phyloP scores from a whole-genome alignment of 2,888 invertebrate genomes.

The Panzeria rudis region DNA sequence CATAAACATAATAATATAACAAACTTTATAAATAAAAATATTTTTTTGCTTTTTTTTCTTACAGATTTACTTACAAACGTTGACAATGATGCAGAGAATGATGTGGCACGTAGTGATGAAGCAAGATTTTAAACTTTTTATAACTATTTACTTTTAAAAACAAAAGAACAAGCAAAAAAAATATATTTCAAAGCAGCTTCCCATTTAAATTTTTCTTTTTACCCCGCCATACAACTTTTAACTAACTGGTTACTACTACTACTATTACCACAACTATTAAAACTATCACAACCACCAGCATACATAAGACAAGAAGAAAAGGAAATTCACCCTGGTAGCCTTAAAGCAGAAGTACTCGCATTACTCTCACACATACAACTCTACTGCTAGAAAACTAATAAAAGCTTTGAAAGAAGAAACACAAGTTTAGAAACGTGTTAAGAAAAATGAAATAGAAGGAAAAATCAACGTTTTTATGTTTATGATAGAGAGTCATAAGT shows the following conservation, averaged over 20 bases:
- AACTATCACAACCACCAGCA: conserved; percentile 8
- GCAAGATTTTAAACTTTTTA: conserved; percentile 62
- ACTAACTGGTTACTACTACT: conserved; percentile 9
- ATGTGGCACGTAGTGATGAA: conserved; percentile 66
- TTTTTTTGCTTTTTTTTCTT: conserved; percentile 27
- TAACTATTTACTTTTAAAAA: conserved; percentile 58
- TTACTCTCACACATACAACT: conserved; percentile 6
- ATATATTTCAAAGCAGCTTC: conserved; percentile 20
- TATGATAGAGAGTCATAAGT: conserved; percentile 50
- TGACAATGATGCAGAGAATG: conserved; percentile 53
- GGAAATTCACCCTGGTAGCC: conserved; percentile 54
- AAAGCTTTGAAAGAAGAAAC: conserved; percentile 24
- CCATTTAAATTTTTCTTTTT: not conserved
- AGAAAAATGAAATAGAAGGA: conserved; percentile 7
- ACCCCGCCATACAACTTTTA: conserved; percentile 27
- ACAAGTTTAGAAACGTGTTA: conserved; percentile 32
- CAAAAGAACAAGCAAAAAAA: conserved; percentile 5
- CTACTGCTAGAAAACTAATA: conserved; percentile 1
- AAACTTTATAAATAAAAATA: conserved; percentile 8
- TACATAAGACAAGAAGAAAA: conserved; percentile 1
- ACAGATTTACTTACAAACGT: conserved; percentile 59
- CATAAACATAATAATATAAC: conserved; percentile 5
- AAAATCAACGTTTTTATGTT: conserved; percentile 51
- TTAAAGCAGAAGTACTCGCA: conserved; percentile 36
- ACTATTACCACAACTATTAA: conserved; percentile 12